These are phyloP conservation scores for Hippocampus kuda DNA, from an alignment of 2,797 vertebrate genomes.

Conservation along the genomic window DNA sequence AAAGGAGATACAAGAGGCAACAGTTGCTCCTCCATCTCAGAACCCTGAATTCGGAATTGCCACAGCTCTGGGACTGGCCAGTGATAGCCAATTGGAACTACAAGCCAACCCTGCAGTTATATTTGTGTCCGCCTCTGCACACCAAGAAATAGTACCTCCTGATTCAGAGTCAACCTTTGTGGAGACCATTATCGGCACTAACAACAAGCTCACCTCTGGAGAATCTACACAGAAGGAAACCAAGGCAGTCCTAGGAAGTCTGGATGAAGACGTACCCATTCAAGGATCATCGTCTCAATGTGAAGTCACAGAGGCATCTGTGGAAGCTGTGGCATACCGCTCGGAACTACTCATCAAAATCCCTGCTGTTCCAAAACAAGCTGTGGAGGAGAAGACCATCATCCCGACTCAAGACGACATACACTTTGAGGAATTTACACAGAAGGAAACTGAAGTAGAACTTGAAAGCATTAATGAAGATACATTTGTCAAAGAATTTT, in stretches of 20 bases:
- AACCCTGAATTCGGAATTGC: not conserved
- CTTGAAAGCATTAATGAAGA: constrained; percentile 1
- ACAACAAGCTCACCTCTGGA: not conserved
- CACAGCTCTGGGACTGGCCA: not conserved
- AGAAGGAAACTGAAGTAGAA: not conserved
- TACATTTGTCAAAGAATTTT: not conserved
- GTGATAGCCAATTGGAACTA: not conserved
- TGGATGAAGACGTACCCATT: not conserved
- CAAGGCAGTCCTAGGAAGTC: not conserved
- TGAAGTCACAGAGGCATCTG: not conserved
- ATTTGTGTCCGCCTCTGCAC: not conserved
- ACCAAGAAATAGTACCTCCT: not conserved
- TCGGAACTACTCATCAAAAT: not conserved
- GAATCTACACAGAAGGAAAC: not conserved
- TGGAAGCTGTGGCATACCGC: not conserved
- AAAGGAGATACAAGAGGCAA: constrained; percentile 6
- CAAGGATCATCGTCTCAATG: not conserved
- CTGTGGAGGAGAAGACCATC: not conserved
- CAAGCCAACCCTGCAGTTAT: constrained; percentile 3
- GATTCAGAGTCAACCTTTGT: not conserved
- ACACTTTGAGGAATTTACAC: constrained; percentile 11
- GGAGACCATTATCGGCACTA: not conserved
- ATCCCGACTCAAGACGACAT: not conserved
- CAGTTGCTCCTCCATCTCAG: constrained; percentile 14
- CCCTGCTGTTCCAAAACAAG: constrained; percentile 8